These are phyloP conservation scores for Drosophila truncata DNA, from an alignment of 1,140 invertebrate species.

Conservation along the genomic window DNA sequence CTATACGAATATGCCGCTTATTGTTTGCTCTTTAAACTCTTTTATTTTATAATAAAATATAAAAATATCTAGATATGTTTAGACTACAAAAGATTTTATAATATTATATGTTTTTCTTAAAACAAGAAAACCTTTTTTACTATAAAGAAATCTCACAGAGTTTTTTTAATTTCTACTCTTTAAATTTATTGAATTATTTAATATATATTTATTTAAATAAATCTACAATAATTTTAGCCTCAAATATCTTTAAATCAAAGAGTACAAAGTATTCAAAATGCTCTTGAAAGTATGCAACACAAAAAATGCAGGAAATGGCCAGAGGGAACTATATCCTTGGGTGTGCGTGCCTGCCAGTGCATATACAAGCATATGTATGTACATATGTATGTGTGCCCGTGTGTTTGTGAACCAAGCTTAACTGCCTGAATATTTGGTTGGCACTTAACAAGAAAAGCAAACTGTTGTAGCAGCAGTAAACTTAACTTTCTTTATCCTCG, in stretches of 20 bases:
- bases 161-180: accelerated
- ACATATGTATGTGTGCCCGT: constrained; percentile 3
- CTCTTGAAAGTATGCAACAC: constrained; percentile 47
- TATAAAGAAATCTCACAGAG: background rate
- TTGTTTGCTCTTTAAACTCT: constrained; percentile 1
- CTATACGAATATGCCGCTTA: background rate
- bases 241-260: background rate
- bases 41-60: background rate
- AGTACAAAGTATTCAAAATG: constrained; percentile 42
- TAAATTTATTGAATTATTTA: no score
- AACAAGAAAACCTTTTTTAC: background rate
- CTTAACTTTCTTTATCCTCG: constrained; percentile 38
- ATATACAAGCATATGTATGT: no score
- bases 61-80: background rate
- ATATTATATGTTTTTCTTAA: no score
- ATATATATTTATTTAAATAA: background rate
- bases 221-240: no score
- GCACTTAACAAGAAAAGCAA: constrained; percentile 59
- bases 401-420: constrained; percentile 35
- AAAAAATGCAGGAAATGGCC: constrained; percentile 45
- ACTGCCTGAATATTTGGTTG: constrained; percentile 52
- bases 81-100: background rate
- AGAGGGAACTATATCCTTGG: constrained; percentile 15
- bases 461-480: constrained; percentile 44
- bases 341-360: constrained; percentile 1